Conservation (phyloP, 1,140 invertebrate species). For the Zaprionus africanus region DNA sequence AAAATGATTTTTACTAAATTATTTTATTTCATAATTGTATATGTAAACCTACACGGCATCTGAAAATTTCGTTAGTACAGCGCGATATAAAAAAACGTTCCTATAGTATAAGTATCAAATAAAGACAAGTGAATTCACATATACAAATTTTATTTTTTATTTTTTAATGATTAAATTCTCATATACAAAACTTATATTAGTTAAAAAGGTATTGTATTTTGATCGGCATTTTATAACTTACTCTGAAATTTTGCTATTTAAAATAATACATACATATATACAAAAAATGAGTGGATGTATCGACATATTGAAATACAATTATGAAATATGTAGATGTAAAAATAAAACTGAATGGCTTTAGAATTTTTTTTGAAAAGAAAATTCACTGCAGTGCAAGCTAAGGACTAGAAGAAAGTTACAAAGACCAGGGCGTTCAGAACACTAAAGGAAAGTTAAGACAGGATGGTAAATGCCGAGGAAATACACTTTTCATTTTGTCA, state of each 20-base stretch:
- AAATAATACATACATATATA: conserved; percentile 81
- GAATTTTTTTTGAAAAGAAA: conserved; percentile 29
- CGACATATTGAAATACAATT: conserved; percentile 61
- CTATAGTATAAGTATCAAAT: conserved; percentile 24
- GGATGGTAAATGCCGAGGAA: conserved; percentile 15
- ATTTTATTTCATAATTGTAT: neutral
- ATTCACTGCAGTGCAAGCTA: conserved; percentile 32
- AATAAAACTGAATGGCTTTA: conserved; percentile 59
- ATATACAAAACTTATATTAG: conserved; percentile 72
- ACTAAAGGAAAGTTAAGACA: conserved; percentile 12
- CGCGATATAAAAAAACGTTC: conserved; percentile 35
- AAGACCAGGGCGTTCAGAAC: conserved; percentile 51
- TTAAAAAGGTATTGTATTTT: conserved; percentile 34
- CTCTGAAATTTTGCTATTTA: conserved; percentile 77
- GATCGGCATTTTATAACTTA: conserved; percentile 62
- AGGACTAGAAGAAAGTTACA: conserved; percentile 58
- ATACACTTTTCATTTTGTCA: conserved; percentile 25
- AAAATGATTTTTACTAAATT: conserved; percentile 2
- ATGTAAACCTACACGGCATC: neutral
- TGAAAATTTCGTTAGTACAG: neutral
- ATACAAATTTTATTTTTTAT: conserved; percentile 58
- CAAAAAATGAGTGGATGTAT: conserved; percentile 64
- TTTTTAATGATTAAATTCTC: conserved; percentile 56
- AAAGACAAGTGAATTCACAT: conserved; percentile 18
- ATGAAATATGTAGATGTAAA: conserved; percentile 66